Evolutionary conservation across 2,113 vertebrate species (phyloP).

Genomic region (Psittacula cyanocephala): DNA sequence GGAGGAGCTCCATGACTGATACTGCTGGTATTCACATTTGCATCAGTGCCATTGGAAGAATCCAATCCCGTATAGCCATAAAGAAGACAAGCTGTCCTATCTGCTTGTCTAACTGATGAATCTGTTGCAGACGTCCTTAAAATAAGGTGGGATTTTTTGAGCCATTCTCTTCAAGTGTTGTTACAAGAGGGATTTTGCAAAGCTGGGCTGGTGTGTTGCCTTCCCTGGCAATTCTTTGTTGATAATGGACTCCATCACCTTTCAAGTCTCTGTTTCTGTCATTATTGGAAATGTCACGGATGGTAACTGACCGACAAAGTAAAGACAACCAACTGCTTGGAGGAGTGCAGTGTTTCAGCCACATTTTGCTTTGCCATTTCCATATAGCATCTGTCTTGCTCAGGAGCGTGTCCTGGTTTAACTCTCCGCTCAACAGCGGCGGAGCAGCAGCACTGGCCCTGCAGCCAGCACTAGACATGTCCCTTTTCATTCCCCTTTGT

Average conservation of each 20-base stretch:
- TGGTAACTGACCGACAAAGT: constrained; percentile 1
- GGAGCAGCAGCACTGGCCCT: background rate
- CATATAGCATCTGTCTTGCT: background rate
- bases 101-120: background rate
- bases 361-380: constrained; percentile 8
- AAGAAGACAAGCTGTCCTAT: background rate
- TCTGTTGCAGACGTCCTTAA: background rate
- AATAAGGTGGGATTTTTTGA: constrained; percentile 30
- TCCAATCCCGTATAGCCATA: background rate
- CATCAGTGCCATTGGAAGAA: constrained; percentile 6
- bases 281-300: constrained; percentile 49
- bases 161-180: constrained; percentile 5
- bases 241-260: constrained; percentile 45
- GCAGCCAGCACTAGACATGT: background rate
- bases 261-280: constrained; percentile 39
- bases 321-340: constrained; percentile 33
- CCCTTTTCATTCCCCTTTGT: constrained; percentile 29
- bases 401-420: constrained; percentile 33
- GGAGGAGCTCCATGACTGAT: background rate
- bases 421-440: constrained; percentile 9
- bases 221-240: constrained; percentile 61
- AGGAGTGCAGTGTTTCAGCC: background rate
- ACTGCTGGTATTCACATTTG: background rate
- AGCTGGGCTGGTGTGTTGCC: constrained; percentile 26
- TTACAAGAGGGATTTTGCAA: constrained; percentile 35